Conservation (phyloP, 2,888 invertebrate genomes). For the Xanthorhoe spadicearia region DNA sequence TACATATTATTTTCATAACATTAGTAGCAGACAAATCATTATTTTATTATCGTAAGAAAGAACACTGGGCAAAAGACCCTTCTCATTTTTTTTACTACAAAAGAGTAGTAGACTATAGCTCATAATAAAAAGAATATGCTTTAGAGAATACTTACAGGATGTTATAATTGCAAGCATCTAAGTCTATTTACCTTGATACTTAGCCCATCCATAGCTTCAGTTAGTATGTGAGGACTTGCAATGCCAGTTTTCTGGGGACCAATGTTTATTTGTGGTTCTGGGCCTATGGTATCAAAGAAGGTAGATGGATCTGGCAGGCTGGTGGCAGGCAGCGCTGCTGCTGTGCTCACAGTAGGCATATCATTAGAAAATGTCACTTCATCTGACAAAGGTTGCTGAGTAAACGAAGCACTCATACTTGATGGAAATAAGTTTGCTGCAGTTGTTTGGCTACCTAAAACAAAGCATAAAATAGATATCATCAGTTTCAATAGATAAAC, state of each 20-base stretch:
- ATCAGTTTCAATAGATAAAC: not conserved
- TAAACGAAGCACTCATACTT: conserved; percentile 65
- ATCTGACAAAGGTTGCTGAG: conserved; percentile 58
- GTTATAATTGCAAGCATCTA: not conserved
- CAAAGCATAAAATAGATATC: not conserved
- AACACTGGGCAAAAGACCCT: no score
- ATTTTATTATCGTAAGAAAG: no score
- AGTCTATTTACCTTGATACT: conserved; percentile 64
- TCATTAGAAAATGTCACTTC: conserved; percentile 68
- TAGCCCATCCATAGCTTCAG: conserved; percentile 72
- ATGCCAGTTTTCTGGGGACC: conserved; percentile 59
- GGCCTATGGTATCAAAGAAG: conserved; percentile 80
- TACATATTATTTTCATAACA: no score
- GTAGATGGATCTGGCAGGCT: conserved; percentile 80
- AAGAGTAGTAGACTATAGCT: no score
- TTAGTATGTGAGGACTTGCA: conserved; percentile 58
- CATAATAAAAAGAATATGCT: no score
- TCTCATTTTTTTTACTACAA: no score
- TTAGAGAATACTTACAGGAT: no score
- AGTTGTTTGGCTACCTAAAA: conserved; percentile 55
- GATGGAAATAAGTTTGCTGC: conserved; percentile 58
- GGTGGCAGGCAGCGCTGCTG: conserved; percentile 67
- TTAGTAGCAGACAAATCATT: no score
- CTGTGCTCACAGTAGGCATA: conserved; percentile 69
- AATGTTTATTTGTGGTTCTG: conserved; percentile 62